Evolutionary conservation across 2,113 vertebrate species (phyloP).

Genomic region (Psilopogon haemacephalus): DNA sequence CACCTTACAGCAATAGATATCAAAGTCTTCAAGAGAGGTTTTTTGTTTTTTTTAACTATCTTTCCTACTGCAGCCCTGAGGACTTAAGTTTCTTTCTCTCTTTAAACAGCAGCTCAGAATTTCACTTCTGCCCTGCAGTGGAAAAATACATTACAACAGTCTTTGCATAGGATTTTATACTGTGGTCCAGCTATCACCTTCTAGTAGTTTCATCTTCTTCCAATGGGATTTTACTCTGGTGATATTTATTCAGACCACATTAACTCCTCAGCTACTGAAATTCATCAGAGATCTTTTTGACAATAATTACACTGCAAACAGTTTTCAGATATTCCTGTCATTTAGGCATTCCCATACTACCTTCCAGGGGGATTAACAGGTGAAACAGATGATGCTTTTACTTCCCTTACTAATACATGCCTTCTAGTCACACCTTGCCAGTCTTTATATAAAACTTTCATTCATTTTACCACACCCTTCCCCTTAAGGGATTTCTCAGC

Average conservation of each 20-base stretch:
- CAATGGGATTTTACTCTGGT: background rate
- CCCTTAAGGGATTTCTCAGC: slow-evolving; percentile 12
- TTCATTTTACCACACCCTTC: background rate
- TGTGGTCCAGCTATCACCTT: background rate
- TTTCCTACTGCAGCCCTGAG: background rate
- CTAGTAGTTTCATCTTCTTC: slow-evolving; percentile 7
- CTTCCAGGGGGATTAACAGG: slow-evolving; percentile 1
- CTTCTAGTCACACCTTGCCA: slow-evolving; percentile 31
- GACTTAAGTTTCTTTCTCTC: background rate
- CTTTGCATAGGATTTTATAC: slow-evolving; percentile 13
- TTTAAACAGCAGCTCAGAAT: background rate
- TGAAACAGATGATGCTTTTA: background rate
- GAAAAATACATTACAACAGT: slow-evolving; percentile 17
- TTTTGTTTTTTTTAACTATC: slow-evolving; percentile 14
- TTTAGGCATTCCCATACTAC: background rate
- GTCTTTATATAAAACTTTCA: background rate
- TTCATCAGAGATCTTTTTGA: slow-evolving; percentile 2
- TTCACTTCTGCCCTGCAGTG: slow-evolving; percentile 9
- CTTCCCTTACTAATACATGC: background rate
- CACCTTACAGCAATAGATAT: slow-evolving; percentile 44
- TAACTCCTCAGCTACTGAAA: background rate
- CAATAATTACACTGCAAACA: background rate
- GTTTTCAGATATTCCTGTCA: background rate
- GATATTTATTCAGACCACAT: background rate
- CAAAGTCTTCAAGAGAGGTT: slow-evolving; percentile 17